A percentile compares a stretch with the other conserved stretches of the same genome.
phyloP scores from a whole-genome alignment of 2,888 invertebrate species.

The Epistrophella euchroma region DNA sequence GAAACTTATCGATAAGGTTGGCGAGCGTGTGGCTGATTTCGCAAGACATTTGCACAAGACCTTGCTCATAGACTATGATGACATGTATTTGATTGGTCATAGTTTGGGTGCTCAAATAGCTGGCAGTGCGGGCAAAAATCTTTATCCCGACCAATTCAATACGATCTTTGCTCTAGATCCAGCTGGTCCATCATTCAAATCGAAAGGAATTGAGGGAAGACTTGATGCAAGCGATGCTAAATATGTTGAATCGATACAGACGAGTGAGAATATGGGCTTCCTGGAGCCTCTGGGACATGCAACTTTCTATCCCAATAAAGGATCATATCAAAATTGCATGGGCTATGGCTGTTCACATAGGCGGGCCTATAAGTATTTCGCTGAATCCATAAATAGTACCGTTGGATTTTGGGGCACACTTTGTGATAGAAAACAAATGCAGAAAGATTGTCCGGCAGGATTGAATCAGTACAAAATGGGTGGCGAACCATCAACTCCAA shows the following conservation, averaged over 20 bases:
- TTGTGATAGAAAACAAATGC: conserved; percentile 78
- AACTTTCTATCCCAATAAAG: conserved; percentile 84
- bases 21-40: conserved; percentile 79
- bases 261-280: conserved; percentile 82
- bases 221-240: conserved; percentile 82
- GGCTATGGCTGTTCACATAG: conserved; percentile 82
- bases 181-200: conserved; percentile 82
- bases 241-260: conserved; percentile 84
- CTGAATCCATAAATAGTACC: conserved; percentile 80
- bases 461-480: conserved; percentile 82
- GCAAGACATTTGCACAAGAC: conserved; percentile 80
- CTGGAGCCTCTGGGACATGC: conserved; percentile 82
- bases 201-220: conserved; percentile 78
- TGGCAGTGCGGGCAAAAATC: conserved; percentile 82
- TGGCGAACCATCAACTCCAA: conserved; percentile 82
- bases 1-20: conserved; percentile 80
- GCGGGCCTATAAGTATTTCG: conserved; percentile 81
- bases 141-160: conserved; percentile 79
- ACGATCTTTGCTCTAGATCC: conserved; percentile 84
- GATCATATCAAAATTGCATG: conserved; percentile 83
- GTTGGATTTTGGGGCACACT: conserved; percentile 81
- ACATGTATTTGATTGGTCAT: conserved; percentile 83
- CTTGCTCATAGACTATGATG: conserved; percentile 78
- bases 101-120: conserved; percentile 84
- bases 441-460: conserved; percentile 78